Evolutionary conservation across 2,113 vertebrate species (phyloP).

Genomic region (Hassar affinis): DNA sequence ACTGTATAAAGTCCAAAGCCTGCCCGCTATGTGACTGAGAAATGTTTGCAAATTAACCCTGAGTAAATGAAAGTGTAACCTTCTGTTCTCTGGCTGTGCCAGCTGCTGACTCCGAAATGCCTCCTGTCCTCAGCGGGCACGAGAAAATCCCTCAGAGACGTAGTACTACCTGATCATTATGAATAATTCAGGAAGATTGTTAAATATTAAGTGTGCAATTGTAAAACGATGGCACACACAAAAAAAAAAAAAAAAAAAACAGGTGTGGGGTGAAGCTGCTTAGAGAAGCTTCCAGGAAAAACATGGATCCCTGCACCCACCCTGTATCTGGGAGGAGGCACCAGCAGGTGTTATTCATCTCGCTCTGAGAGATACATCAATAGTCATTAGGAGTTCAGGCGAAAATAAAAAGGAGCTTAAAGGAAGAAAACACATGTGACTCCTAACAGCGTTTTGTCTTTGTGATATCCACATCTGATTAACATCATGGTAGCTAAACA

Average conservation of each 20-base stretch:
- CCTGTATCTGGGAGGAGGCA: background rate
- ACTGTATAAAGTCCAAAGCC: background rate
- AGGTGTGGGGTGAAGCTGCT: background rate
- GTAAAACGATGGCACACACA: background rate
- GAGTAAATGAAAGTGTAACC: constrained; percentile 26
- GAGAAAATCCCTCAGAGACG: background rate
- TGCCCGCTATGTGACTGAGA: background rate
- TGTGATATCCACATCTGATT: background rate
- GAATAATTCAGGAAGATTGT: constrained; percentile 37
- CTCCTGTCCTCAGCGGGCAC: constrained; percentile 6
- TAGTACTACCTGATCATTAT: constrained; percentile 19
- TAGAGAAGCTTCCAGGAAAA: background rate
- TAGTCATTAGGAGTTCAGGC: background rate
- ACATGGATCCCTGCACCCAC: background rate
- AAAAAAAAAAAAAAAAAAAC: background rate
- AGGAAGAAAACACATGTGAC: background rate
- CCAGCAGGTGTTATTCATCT: constrained; percentile 24
- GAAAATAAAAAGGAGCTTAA: constrained; percentile 8
- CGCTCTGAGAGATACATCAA: constrained; percentile 11
- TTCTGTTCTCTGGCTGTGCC: background rate
- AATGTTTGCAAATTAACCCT: background rate
- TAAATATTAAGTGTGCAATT: constrained; percentile 40
- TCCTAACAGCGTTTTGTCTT: background rate
- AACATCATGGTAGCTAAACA: background rate
- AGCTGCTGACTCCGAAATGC: constrained; percentile 22